Base-by-base conservation (phyloP, 2,888 invertebrate species). In the Cactoblastis cactorum region DNA sequence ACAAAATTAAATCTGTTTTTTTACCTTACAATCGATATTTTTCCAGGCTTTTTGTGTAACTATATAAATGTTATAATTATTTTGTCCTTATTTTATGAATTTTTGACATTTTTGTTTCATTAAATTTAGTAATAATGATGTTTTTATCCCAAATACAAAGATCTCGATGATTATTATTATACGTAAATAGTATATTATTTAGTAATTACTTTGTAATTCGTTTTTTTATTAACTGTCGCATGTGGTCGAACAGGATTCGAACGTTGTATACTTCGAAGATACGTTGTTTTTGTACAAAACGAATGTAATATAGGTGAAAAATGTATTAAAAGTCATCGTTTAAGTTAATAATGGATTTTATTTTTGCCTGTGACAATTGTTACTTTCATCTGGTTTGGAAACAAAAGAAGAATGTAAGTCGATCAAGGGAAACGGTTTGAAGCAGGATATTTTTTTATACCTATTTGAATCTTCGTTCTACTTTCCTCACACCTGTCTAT, bases 321-420 rank as follows among this genome's bases (percentile, higher is more conserved):
- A 76, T 84, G 81, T 85, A 88, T 86, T 89, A 89, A 87, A 88
- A 87, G 84, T 88, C 84, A 86, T 84, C 71, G 80, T 86, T 86
- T 85, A 85, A 86, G 84, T 87, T 88, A 81, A 77, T 80, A 83
- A 79, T 75, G 63, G 43, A 77, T 80, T 82, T 86, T 75, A 83
- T 83, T 86, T 38, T n/a, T n/a, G n/a, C n/a, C n/a, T n/a, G n/a
- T n/a, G n/a, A n/a, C n/a, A n/a, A n/a, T n/a, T n/a, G n/a, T n/a
- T n/a, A n/a, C n/a, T n/a, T n/a, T n/a, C n/a, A n/a, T n/a, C n/a
- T n/a, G n/a, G n/a, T n/a, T n/a, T n/a, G n/a, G n/a, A n/a, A n/a
- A n/a, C n/a, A n/a, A n/a, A n/a, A n/a, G n/a, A n/a, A n/a, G n/a
- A n/a, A n/a, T n/a, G n/a, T n/a, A n/a, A n/a, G n/a, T n/a, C n/a